phyloP scores from a whole-genome alignment of 92 coral and sea anemone genomes.

The Ricordea florida region DNA sequence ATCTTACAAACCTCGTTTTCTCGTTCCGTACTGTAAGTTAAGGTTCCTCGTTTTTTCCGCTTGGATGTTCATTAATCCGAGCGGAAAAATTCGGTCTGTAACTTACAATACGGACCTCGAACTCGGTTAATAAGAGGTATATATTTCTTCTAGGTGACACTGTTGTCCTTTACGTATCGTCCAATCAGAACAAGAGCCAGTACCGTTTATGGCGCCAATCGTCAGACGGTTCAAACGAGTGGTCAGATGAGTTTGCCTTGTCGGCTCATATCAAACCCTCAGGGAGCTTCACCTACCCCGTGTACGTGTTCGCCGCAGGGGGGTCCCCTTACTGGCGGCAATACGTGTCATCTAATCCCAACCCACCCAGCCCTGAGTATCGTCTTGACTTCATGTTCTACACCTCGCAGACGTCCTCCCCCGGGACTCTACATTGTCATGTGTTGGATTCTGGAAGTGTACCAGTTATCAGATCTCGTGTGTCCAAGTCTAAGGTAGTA shows the following conservation, averaged over 20 bases:
- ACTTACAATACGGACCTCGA: too few relatives aligned
- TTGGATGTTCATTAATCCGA: too few relatives aligned
- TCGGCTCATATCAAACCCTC: constrained; percentile 74
- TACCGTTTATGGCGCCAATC: constrained; percentile 88
- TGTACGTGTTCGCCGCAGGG: constrained; percentile 92
- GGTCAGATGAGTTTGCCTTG: constrained; percentile 83
- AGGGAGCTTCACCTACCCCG: constrained; percentile 73
- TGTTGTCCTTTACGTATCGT: constrained; percentile 77
- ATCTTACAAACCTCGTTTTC: too few relatives aligned
- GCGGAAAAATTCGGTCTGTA: too few relatives aligned
- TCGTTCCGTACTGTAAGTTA: too few relatives aligned
- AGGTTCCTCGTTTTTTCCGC: too few relatives aligned
- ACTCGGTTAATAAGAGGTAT: not conserved
- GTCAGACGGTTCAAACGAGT: constrained; percentile 84
- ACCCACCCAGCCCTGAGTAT: constrained; percentile 92
- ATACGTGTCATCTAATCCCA: constrained; percentile 62
- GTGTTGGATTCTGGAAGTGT: constrained; percentile 88
- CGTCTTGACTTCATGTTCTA: constrained; percentile 93
- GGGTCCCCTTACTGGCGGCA: constrained; percentile 99
- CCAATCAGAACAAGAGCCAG: constrained; percentile 77
- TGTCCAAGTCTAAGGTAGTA: constrained; percentile 61
- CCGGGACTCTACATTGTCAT: constrained; percentile 71
- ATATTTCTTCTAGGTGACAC: constrained; percentile 50
- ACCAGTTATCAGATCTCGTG: constrained; percentile 91
- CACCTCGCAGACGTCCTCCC: constrained; percentile 68